Evolutionary conservation across 2,888 invertebrate species (phyloP), one percentile per base, ranked within the genome.

Genomic region (Diadromus collaris): DNA sequence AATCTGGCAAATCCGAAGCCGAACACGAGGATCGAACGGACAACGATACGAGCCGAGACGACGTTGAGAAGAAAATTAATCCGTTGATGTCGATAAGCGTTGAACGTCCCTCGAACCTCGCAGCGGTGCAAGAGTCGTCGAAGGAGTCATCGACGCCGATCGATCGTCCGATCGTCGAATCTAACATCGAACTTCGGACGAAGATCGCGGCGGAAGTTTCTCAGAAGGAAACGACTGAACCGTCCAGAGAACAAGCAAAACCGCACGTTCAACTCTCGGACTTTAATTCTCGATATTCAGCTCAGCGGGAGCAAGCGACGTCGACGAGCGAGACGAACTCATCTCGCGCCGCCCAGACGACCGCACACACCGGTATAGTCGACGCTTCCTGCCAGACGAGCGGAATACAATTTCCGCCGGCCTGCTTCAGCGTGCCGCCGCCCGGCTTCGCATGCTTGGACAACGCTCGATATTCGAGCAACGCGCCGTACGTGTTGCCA

Each of bases 1-100:
- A 4, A 9, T 24, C 27, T 13, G 51, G 24, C 32, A 67, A 69
- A 63, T 34, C 6, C 67, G 24, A 48, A 29, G 13, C 78, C 48
- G 4, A 32, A 10, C 34, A 32, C 24, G 27, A 16, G 4, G 2
- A 24, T 54, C 54, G 54, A 24, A 13, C 24, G 24, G 54, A 48
- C 9, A 19, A 21, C 3, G 16, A 21, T 21, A 5, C 24, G 1
- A 27, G 24, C 3, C 51, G 51, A 9, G 51, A 54, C 4, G 24
- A 13, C 13, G 24, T 10, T 4, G 54, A 54, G 13, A 5, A 10
- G 13, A 9, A 48, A 48, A 48, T 48, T 9, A 19, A 19, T 0
- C 1, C 48, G 2, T 54, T 16, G 54, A 27, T 27, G 54, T 5
- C 24, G 13, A 16, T 3, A 10, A 4, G 10, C 21, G 21, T 27